phyloP scores from a whole-genome alignment of 2,113 vertebrate species.

The Microcebus jonahi region DNA sequence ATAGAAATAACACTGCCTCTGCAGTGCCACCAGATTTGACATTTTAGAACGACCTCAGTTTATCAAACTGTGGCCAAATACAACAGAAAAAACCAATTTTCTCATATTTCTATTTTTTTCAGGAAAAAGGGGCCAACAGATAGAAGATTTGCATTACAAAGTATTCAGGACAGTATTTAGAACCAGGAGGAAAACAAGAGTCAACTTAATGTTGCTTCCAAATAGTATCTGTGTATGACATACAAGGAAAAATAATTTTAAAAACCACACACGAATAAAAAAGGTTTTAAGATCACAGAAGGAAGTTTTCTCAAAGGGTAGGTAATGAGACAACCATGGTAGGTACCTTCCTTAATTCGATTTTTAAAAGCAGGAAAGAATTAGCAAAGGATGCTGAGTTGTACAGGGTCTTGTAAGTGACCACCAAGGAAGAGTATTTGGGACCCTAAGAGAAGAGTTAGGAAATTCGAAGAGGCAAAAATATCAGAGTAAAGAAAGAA shows the following conservation, averaged over 20 bases:
- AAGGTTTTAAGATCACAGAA: not conserved
- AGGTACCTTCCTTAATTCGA: not conserved
- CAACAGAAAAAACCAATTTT: not conserved
- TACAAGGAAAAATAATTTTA: not conserved
- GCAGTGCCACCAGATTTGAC: not conserved
- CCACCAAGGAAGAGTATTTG: not conserved
- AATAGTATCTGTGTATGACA: not conserved
- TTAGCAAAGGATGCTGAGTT: not conserved
- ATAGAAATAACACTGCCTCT: not conserved
- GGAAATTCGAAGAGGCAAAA: not conserved
- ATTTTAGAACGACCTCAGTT: not conserved
- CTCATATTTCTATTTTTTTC: conserved; percentile 16
- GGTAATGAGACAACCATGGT: not conserved
- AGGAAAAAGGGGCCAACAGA: not conserved
- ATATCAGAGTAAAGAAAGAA: not conserved
- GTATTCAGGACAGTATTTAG: not conserved
- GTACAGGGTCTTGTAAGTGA: not conserved
- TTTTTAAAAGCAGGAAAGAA: not conserved
- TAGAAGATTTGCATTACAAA: not conserved
- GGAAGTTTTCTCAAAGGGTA: not conserved
- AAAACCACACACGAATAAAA: not conserved
- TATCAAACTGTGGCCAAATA: not conserved
- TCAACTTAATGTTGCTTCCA: not conserved
- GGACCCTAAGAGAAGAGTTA: not conserved
- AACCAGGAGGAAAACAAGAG: not conserved